These are phyloP conservation scores for Danionella cerebrum DNA, from an alignment of 2,113 vertebrate species.

Conservation along the genomic window DNA sequence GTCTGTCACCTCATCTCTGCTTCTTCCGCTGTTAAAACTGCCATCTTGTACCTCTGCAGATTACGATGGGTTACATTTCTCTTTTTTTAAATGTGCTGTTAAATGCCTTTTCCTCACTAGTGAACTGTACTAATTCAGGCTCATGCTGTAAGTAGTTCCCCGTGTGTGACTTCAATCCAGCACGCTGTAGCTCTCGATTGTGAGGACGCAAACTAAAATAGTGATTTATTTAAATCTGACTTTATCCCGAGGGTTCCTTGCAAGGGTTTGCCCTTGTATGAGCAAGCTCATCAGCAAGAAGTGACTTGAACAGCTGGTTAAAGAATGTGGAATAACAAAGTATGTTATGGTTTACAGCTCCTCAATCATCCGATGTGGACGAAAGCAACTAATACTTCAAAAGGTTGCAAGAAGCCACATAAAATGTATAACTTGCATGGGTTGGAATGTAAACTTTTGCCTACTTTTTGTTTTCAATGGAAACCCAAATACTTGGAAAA, in stretches of 20 bases:
- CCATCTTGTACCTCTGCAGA: neutral
- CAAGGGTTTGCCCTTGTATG: neutral
- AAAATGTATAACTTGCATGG: slow-evolving; percentile 62
- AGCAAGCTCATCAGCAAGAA: neutral
- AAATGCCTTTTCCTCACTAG: slow-evolving; percentile 18
- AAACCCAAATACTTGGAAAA: slow-evolving; percentile 36
- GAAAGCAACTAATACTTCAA: slow-evolving; percentile 38
- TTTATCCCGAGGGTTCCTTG: neutral
- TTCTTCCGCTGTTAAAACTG: neutral
- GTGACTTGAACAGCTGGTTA: neutral
- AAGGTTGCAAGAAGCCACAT: slow-evolving; percentile 53
- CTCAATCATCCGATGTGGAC: slow-evolving; percentile 16
- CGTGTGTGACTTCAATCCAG: slow-evolving; percentile 39
- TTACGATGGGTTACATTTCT: neutral
- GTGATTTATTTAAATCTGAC: neutral
- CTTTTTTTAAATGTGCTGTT: neutral
- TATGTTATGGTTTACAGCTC: neutral
- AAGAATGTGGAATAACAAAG: neutral
- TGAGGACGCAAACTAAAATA: slow-evolving; percentile 31
- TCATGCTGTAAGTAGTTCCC: slow-evolving; percentile 2
- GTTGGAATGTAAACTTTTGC: slow-evolving; percentile 56
- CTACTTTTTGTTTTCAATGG: slow-evolving; percentile 29
- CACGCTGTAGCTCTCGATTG: slow-evolving; percentile 47
- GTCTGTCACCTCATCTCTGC: neutral
- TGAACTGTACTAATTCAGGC: slow-evolving; percentile 23